Percentiles rank a stretch among this genome's conserved stretches.
These are phyloP conservation scores for Tautogolabrus adspersus DNA, from an alignment of 2,113 vertebrate genomes.

Conservation along the genomic window DNA sequence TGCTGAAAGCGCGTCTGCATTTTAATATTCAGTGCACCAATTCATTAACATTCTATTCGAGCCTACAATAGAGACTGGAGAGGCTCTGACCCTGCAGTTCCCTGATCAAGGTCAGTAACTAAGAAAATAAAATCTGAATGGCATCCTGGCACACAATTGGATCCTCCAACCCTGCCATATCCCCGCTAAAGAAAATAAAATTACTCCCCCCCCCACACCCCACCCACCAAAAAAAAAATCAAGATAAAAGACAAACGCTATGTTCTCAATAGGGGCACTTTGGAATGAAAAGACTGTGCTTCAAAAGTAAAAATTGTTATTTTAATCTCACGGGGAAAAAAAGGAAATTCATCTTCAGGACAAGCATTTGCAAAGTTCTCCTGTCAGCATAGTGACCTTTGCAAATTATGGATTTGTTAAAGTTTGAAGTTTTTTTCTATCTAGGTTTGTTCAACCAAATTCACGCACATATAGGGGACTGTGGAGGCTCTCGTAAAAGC, in stretches of 20 bases:
- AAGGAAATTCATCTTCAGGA: constrained; percentile 74
- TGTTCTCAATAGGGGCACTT: constrained; percentile 76
- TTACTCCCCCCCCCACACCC: constrained; percentile 1
- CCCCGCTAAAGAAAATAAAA: constrained; percentile 68
- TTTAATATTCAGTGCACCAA: constrained; percentile 82
- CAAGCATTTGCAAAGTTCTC: constrained; percentile 57
- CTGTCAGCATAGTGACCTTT: constrained; percentile 48
- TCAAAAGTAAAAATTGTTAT: constrained; percentile 76
- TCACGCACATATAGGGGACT: constrained; percentile 14
- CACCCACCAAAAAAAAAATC: too few species aligned
- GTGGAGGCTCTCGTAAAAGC: constrained; percentile 47
- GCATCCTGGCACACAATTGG: constrained; percentile 70
- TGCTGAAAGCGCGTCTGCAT: constrained; percentile 75
- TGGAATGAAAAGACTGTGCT: constrained; percentile 69
- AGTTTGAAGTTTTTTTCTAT: constrained; percentile 51
- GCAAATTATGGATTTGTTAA: constrained; percentile 69
- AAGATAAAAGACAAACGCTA: constrained; percentile 1
- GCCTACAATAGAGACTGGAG: constrained; percentile 80
- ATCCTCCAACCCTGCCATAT: constrained; percentile 67
- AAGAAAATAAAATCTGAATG: constrained; percentile 85
- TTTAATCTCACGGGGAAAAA: constrained; percentile 72
- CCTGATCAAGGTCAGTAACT: constrained; percentile 85
- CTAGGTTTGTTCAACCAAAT: constrained; percentile 15
- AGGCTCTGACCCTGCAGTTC: constrained; percentile 81
- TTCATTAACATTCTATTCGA: constrained; percentile 86